Conservation (phyloP, 2,797 vertebrate species). For the Gadopsis bispinosus region DNA sequence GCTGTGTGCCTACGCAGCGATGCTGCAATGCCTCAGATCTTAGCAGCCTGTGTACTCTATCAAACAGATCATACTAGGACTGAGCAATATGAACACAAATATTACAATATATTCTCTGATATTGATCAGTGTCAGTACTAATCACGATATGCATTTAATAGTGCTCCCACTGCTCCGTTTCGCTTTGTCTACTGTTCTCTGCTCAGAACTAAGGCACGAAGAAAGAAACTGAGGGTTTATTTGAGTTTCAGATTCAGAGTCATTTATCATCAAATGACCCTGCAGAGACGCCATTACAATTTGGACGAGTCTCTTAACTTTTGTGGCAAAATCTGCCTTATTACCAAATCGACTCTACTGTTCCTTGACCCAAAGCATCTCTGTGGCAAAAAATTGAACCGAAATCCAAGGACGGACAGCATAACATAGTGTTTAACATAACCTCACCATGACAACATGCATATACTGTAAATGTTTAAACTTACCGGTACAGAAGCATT, state of each 20-base stretch:
- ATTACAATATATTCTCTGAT: slow-evolving; percentile 73
- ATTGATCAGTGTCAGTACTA: slow-evolving; percentile 72
- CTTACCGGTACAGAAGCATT: not conserved
- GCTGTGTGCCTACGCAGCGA: slow-evolving; percentile 60
- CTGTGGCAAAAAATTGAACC: not conserved
- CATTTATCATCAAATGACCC: slow-evolving; percentile 39
- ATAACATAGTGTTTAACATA: not conserved
- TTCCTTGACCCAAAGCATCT: not conserved
- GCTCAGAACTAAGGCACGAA: slow-evolving; percentile 36
- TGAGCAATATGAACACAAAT: slow-evolving; percentile 70
- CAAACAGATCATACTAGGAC: slow-evolving; percentile 69
- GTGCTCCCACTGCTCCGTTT: slow-evolving; percentile 19
- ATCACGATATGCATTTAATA: slow-evolving; percentile 48
- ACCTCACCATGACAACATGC: not conserved
- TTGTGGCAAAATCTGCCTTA: not conserved
- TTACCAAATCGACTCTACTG: not conserved
- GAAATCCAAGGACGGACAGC: not conserved
- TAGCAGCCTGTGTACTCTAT: slow-evolving; percentile 64
- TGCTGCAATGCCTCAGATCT: slow-evolving; percentile 76
- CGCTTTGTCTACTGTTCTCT: slow-evolving; percentile 21
- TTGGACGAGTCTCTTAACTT: slow-evolving; percentile 8
- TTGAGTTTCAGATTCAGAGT: slow-evolving; percentile 11
- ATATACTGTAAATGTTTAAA: not conserved
- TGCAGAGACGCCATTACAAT: slow-evolving; percentile 6
- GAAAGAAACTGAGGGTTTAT: slow-evolving; percentile 23